Percentiles rank a stretch among this genome's conserved stretches.
phyloP scores from a whole-genome alignment of 1,140 invertebrate species.

The Aphis gossypii region DNA sequence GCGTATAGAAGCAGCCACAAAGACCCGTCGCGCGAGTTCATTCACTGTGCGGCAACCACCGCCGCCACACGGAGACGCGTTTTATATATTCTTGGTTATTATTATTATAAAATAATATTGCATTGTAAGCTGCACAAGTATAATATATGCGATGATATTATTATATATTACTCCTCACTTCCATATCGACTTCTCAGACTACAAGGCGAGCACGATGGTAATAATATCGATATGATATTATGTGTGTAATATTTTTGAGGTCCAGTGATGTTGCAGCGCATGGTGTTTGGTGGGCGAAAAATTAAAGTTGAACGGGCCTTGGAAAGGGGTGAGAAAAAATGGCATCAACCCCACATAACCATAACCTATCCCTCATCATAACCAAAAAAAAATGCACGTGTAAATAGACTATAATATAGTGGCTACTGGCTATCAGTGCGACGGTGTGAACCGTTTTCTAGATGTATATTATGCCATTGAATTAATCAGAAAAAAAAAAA shows the following conservation, averaged over 20 bases:
- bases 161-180: not conserved
- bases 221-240: no score
- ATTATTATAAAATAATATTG: not conserved
- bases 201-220: no score
- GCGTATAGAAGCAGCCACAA: constrained; percentile 8
- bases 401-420: no score
- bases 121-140: not conserved
- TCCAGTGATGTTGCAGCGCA: no score
- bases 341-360: not conserved
- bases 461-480: not conserved
- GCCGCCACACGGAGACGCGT: not conserved
- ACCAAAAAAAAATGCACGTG: not conserved
- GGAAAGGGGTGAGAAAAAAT: not conserved
- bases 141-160: not conserved
- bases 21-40: constrained; percentile 52
- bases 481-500: not conserved
- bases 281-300: no score
- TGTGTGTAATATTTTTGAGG: no score
- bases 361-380: no score
- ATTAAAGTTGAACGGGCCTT: no score
- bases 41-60: constrained; percentile 21
- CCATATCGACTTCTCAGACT: not conserved
- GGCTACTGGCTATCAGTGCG: no score
- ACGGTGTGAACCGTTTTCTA: not conserved
- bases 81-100: not conserved